phyloP scores from a whole-genome alignment of 2,797 vertebrate genomes.

The Cynodonichthys magdalenae region DNA sequence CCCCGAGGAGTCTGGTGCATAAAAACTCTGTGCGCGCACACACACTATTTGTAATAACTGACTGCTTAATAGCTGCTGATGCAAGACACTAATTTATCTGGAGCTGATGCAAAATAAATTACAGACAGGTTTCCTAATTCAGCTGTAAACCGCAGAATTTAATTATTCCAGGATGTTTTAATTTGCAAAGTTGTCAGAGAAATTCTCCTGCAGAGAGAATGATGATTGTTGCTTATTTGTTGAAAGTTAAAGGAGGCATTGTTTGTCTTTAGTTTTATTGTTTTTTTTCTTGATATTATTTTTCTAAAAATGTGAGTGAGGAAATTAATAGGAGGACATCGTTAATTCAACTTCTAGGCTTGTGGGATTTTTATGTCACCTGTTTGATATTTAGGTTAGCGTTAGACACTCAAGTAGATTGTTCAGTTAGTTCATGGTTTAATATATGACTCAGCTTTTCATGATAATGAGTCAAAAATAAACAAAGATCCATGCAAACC shows the following conservation, averaged over 20 bases:
- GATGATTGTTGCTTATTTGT: constrained; percentile 35
- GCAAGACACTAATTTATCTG: constrained; percentile 51
- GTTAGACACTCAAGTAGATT: too few relatives aligned
- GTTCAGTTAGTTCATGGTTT: neutral
- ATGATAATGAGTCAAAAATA: constrained; percentile 25
- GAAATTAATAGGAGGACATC: too few relatives aligned
- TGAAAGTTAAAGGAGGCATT: constrained; percentile 9
- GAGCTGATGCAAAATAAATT: constrained; percentile 43
- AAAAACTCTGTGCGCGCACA: constrained; percentile 38
- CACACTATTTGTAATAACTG: constrained; percentile 42
- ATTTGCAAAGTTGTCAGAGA: constrained; percentile 37
- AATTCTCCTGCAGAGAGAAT: constrained; percentile 36
- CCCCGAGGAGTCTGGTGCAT: constrained; percentile 38
- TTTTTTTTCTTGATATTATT: too few relatives aligned
- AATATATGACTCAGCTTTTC: constrained; percentile 6
- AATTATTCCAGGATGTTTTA: constrained; percentile 47
- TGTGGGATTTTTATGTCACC: too few relatives aligned
- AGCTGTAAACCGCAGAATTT: constrained; percentile 36
- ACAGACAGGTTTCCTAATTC: constrained; percentile 43
- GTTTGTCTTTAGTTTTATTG: neutral
- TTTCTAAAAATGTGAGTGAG: too few relatives aligned
- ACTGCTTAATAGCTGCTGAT: constrained; percentile 54
- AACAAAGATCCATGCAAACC: constrained; percentile 34
- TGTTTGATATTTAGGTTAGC: too few relatives aligned
- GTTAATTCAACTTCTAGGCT: too few relatives aligned